Percentiles rank a stretch among this genome's conserved stretches.
These are phyloP conservation scores for Andrena marginata DNA, from an alignment of 2,888 invertebrate genomes.

Conservation along the genomic window DNA sequence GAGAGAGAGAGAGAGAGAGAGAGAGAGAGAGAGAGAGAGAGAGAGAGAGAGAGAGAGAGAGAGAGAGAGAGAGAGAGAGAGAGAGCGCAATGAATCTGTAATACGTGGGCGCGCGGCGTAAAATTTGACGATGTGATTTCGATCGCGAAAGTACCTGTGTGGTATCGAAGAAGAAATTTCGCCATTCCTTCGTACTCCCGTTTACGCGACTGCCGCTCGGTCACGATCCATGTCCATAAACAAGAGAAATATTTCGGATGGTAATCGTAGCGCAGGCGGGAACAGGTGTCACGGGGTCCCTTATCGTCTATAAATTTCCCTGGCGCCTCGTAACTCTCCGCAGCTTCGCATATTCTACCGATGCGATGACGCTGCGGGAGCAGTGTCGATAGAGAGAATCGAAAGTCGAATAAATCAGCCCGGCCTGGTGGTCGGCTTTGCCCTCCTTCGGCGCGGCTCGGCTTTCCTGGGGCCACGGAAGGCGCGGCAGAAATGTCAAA, in stretches of 20 bases:
- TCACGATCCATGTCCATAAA: constrained; percentile 30
- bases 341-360: constrained; percentile 63
- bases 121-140: background rate
- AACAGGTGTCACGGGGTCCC: constrained; percentile 66
- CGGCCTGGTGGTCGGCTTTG: constrained; percentile 12
- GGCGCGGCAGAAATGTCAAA: constrained; percentile 56
- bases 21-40: no score
- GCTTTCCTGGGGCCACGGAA: constrained; percentile 1
- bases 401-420: constrained; percentile 42
- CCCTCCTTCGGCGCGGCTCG: background rate
- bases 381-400: constrained; percentile 15
- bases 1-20: no score
- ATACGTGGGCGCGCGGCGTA: no score
- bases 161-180: constrained; percentile 1
- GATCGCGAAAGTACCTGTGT: background rate
- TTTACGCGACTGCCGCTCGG: no score
- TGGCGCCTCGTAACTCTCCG: constrained; percentile 60
- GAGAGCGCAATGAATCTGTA: no score
- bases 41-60: no score
- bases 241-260: constrained; percentile 44
- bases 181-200: background rate
- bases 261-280: constrained; percentile 22
- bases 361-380: constrained; percentile 24
- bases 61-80: no score
- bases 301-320: constrained; percentile 66